phyloP scores from a whole-genome alignment of 2,797 vertebrate genomes.

The Scleropages formosus region DNA sequence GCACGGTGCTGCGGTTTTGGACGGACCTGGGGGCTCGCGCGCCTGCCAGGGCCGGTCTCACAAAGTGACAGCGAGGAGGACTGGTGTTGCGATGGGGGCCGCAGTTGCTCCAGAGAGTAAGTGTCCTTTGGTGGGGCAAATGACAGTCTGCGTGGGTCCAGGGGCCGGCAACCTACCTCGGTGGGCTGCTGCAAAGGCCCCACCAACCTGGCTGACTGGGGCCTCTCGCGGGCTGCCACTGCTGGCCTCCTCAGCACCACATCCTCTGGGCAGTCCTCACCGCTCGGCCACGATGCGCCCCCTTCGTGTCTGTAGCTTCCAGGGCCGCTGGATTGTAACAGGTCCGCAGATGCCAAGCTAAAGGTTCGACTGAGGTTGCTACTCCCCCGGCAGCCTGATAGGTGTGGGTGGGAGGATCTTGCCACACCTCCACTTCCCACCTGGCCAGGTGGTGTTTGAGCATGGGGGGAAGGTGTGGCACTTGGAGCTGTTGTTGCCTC shows the following conservation, averaged over 20 bases:
- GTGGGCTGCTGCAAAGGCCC: conserved; percentile 52
- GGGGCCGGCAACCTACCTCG: conserved; percentile 57
- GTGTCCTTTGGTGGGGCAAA: conserved; percentile 69
- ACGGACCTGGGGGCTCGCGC: conserved; percentile 38
- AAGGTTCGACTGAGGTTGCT: conserved; percentile 78
- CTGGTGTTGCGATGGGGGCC: conserved; percentile 59
- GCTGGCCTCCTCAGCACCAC: conserved; percentile 57
- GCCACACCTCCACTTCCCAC: conserved; percentile 30
- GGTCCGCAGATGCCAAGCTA: conserved; percentile 88
- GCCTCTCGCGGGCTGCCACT: conserved; percentile 65
- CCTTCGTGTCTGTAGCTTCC: conserved; percentile 67
- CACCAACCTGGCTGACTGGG: conserved; percentile 69
- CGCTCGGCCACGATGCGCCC: conserved; percentile 47
- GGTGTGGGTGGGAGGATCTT: conserved; percentile 49
- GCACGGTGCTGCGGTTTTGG: conserved; percentile 55
- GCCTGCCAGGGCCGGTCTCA: conserved; percentile 38
- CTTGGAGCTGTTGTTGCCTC: conserved; percentile 43
- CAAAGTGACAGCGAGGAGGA: conserved; percentile 69
- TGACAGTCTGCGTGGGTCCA: conserved; percentile 60
- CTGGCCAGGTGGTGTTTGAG: conserved; percentile 47
- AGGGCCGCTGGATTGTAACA: conserved; percentile 78
- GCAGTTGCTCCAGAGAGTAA: conserved; percentile 29
- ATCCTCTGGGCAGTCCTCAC: conserved; percentile 57
- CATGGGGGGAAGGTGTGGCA: conserved; percentile 44
- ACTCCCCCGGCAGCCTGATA: conserved; percentile 42